A percentile compares a stretch with the other conserved stretches of the same genome.
phyloP scores from a whole-genome alignment of 2,888 invertebrate genomes.

The Diarsia rubi region DNA sequence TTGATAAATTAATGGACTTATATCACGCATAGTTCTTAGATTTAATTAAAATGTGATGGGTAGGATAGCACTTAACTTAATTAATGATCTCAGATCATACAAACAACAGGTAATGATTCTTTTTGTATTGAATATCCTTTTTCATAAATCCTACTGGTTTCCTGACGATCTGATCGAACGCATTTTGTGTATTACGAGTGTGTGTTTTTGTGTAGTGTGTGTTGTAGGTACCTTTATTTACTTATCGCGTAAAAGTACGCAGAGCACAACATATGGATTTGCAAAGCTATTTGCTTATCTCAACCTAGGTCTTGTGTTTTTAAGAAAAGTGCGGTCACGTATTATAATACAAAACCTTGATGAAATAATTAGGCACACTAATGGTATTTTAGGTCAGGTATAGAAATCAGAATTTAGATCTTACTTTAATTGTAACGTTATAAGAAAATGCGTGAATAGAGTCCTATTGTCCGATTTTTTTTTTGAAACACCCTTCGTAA shows the following conservation, averaged over 20 bases:
- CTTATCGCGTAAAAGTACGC: background rate
- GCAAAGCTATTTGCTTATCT: no score
- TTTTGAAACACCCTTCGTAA: background rate
- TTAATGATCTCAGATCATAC: no score
- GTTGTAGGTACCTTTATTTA: background rate
- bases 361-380: slow-evolving; percentile 15
- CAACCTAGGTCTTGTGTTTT: background rate
- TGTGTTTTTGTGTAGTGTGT: no score
- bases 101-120: no score
- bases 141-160: background rate
- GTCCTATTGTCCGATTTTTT: background rate
- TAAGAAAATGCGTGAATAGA: background rate
- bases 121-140: background rate
- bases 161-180: background rate
- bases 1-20: slow-evolving; percentile 9
- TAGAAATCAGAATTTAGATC: background rate
- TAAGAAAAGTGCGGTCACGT: background rate
- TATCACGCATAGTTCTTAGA: slow-evolving; percentile 14
- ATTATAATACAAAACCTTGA: background rate
- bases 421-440: background rate
- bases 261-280: background rate
- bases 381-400: slow-evolving; percentile 22
- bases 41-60: slow-evolving; percentile 12
- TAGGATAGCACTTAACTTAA: background rate
- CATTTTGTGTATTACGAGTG: background rate